A percentile compares a stretch with the other conserved stretches of the same genome.
phyloP scores from a whole-genome alignment of 2,797 vertebrate species.

The Scomberomorus guttatus region DNA sequence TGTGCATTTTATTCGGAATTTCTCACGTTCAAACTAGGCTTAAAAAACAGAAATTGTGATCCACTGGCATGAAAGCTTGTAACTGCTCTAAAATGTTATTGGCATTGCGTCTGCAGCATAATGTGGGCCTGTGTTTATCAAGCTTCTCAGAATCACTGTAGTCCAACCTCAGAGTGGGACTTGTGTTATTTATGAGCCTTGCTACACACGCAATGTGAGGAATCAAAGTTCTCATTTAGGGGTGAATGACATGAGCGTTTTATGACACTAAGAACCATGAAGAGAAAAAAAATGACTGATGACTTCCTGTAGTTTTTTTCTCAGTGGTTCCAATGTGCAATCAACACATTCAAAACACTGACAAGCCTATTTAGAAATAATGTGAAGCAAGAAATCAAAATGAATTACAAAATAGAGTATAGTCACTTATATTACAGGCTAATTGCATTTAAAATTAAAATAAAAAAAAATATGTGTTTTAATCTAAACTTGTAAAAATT shows the following conservation, averaged over 20 bases:
- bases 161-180: neutral
- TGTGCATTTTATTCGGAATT: neutral
- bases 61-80: neutral
- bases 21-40: neutral
- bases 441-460: neutral
- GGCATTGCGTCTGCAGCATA: neutral
- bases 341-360: neutral
- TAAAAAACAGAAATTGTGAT: neutral
- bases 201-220: neutral
- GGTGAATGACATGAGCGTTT: neutral
- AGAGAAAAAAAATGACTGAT: neutral
- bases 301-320: neutral
- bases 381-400: neutral
- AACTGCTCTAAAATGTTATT: neutral
- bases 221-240: constrained; percentile 11
- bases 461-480: no score
- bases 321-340: neutral
- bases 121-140: neutral
- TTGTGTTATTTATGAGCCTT: constrained; percentile 4
- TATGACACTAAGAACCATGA: neutral
- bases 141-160: constrained; percentile 4
- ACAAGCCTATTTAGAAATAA: neutral
- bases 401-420: neutral
- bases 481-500: neutral
- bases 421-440: neutral